Evolutionary conservation across 2,113 vertebrate species (phyloP), one percentile per base, ranked within the genome.

Genomic region (Sander lucioperca): DNA sequence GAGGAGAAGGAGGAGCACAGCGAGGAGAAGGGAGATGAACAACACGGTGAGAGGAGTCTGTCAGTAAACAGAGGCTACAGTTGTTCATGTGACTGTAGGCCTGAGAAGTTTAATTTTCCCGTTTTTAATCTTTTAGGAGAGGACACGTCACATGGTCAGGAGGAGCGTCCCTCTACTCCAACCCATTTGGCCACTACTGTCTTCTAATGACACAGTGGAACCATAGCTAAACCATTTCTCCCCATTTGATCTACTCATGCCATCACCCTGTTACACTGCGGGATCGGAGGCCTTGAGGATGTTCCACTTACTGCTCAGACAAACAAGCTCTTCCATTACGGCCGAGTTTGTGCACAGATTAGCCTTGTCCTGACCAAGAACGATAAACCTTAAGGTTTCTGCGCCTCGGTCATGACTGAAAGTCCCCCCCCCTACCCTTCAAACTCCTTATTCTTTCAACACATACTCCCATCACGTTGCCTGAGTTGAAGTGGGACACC

Each of bases 311-410:
- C 63, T 56, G 80, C 82, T 84, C 89, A 87, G 94, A 94, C 94
- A 94, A 94, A 90, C 92, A 80, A 70, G 79, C 91, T 94, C 89
- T 48, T 80, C 83, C 86, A 56, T 77, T 54, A 43, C 7, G 45
- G 78, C 27, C 3, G 93, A 88, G 93, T 89, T 92, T 94, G 93
- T 90, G 93, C 93, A 91, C 84, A 67, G 84, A 74, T 90, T 85
- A 79, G 91, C 89, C 88, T 90, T 88, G 79, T 88, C 88, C 63
- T 73, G 79, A 89, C 84, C 61, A 72, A 76, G 81, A 90, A 82
- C 48, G 67, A 74, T 75, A 51, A 88, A 88, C 64, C 47, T 73
- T 5, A 36, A 70, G 74, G 79, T 76, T 77, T 67, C 56, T 70
- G 57, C 70, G 39, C 63, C 57, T 74, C 47, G 15, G 23, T 54